phyloP scores from a whole-genome alignment of 2,113 vertebrate genomes.

The Hyperoodon ampullatus region DNA sequence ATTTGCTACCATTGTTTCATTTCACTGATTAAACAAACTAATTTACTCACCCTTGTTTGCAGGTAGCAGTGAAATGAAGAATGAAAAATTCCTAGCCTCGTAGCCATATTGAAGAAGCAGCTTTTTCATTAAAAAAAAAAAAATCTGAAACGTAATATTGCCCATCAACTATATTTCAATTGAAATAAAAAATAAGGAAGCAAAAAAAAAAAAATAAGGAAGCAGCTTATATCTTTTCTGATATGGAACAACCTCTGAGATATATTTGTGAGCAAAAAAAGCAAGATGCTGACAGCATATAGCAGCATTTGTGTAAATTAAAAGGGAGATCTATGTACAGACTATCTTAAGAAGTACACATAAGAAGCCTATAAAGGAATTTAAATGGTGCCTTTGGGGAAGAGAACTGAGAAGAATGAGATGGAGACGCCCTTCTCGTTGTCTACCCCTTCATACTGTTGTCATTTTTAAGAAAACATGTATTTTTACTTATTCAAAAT shows the following conservation, averaged over 20 bases:
- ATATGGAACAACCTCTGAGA: neutral
- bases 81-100: neutral
- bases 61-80: neutral
- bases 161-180: neutral
- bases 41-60: neutral
- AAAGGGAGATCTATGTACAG: neutral
- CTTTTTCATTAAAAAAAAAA: neutral
- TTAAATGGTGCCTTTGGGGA: neutral
- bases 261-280: neutral
- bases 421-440: neutral
- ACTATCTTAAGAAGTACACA: neutral
- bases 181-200: neutral
- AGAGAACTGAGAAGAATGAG: no score
- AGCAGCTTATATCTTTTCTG: slow-evolving; percentile 19
- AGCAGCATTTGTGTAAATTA: neutral
- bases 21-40: neutral
- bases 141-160: neutral
- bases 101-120: neutral
- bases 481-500: slow-evolving; percentile 14
- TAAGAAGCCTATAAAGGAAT: neutral
- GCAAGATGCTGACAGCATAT: neutral
- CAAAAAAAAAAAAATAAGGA: neutral
- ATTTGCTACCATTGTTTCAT: neutral
- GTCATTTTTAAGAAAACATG: neutral
- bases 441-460: neutral